Conservation (phyloP, 2,113 vertebrate species). For the Ploceus nigricollis region DNA sequence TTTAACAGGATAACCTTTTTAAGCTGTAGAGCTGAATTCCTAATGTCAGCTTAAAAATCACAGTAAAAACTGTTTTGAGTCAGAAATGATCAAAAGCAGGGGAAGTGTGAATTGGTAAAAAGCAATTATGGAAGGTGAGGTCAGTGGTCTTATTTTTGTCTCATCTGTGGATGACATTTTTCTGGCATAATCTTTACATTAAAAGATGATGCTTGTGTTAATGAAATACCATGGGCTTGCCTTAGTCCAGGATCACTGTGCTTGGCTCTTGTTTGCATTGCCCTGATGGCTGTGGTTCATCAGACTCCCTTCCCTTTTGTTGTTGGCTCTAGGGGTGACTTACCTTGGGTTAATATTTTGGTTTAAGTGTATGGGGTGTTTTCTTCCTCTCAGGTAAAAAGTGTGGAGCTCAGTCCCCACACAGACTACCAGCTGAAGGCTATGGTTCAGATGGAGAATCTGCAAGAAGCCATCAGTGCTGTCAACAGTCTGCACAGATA, state of each 20-base stretch:
- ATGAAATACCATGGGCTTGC: not conserved
- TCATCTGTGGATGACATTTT: not conserved
- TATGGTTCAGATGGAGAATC: conserved; percentile 86
- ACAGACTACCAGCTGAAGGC: conserved; percentile 96
- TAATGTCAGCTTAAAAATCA: not conserved
- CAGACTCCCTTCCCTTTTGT: accelerated
- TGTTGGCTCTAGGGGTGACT: not conserved
- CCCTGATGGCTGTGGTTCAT: not conserved
- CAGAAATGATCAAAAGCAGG: not conserved
- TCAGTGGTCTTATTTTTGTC: not conserved
- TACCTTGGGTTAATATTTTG: not conserved
- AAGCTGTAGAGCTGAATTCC: not conserved
- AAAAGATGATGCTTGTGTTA: not conserved
- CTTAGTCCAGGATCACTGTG: not conserved
- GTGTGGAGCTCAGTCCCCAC: conserved; percentile 91
- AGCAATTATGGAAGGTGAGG: not conserved
- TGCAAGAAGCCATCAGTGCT: conserved; percentile 90
- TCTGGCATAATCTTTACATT: not conserved
- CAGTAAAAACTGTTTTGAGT: not conserved
- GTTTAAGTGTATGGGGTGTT: not conserved
- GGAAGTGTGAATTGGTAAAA: not conserved
- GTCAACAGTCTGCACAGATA: conserved; percentile 88
- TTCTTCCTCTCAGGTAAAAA: conserved; percentile 74
- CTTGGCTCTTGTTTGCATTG: not conserved
- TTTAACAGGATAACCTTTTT: not conserved